These are phyloP conservation scores for Orchestia grillus DNA, from an alignment of 1,140 invertebrate species.

Conservation along the genomic window DNA sequence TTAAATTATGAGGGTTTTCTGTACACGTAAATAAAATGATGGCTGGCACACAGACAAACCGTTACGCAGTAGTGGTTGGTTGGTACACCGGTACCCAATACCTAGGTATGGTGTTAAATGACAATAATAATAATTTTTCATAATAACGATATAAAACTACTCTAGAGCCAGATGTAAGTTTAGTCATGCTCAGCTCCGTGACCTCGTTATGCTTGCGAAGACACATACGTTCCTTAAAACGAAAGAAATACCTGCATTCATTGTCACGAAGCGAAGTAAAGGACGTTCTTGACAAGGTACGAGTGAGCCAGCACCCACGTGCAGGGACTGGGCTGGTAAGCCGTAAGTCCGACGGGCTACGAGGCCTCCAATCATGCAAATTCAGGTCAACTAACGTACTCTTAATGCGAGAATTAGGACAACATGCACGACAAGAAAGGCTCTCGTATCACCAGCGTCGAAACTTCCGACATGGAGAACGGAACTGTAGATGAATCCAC, in stretches of 20 bases:
- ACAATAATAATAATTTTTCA: no score
- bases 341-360: neutral
- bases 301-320: neutral
- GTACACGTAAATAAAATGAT: no score
- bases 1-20: no score
- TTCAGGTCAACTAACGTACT: neutral
- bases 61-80: no score
- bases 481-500: neutral
- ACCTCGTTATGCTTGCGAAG: neutral
- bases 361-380: neutral
- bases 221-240: neutral
- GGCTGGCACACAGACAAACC: no score
- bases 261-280: neutral
- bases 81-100: no score
- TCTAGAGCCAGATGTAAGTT: neutral
- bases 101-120: no score
- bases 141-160: no score
- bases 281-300: neutral
- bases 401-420: neutral
- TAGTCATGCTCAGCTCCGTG: neutral
- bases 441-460: neutral
- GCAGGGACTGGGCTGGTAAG: neutral
- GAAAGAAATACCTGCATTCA: neutral
- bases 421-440: neutral
- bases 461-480: neutral